Evolutionary conservation across 2,888 invertebrate species (phyloP).

Genomic region (Catotricha subobsoleta): DNA sequence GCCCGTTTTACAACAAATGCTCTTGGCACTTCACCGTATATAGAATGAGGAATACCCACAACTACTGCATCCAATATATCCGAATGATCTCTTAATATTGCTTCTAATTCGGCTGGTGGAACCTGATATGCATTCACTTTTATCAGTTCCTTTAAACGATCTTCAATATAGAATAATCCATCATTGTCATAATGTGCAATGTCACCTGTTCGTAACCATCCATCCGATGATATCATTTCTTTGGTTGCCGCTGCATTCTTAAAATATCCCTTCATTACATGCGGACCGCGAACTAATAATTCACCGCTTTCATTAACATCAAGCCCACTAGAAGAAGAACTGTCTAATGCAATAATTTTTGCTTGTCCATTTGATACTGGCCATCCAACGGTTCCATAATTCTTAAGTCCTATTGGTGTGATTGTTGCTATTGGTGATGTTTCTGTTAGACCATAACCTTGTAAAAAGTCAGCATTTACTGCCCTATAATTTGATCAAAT

Average conservation of each 20-base stretch:
- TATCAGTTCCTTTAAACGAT: conserved; percentile 55
- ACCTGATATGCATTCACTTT: conserved; percentile 49
- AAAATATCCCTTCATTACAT: conserved; percentile 57
- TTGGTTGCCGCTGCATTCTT: conserved; percentile 48
- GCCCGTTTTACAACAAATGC: conserved; percentile 44
- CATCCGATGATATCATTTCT: conserved; percentile 43
- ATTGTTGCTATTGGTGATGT: conserved; percentile 36
- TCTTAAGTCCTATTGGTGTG: conserved; percentile 10
- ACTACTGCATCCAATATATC: conserved; percentile 51
- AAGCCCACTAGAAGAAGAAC: conserved; percentile 31
- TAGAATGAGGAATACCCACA: conserved; percentile 44
- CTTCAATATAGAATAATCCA: conserved; percentile 41
- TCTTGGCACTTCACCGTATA: conserved; percentile 48
- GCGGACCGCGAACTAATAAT: conserved; percentile 47
- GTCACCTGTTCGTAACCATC: conserved; percentile 52
- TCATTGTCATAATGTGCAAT: conserved; percentile 41
- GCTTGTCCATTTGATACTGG: conserved; percentile 38
- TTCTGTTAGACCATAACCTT: conserved; percentile 51
- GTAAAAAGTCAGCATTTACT: conserved; percentile 4
- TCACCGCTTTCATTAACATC: conserved; percentile 45
- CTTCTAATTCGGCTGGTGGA: conserved; percentile 48
- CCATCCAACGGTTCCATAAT: conserved; percentile 29
- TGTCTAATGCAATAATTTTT: conserved; percentile 35
- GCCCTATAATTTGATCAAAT: conserved; percentile 1
- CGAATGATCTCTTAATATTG: conserved; percentile 53